Evolutionary conservation across 1,140 invertebrate species (phyloP).

Genomic region (Aphidius ervi): DNA sequence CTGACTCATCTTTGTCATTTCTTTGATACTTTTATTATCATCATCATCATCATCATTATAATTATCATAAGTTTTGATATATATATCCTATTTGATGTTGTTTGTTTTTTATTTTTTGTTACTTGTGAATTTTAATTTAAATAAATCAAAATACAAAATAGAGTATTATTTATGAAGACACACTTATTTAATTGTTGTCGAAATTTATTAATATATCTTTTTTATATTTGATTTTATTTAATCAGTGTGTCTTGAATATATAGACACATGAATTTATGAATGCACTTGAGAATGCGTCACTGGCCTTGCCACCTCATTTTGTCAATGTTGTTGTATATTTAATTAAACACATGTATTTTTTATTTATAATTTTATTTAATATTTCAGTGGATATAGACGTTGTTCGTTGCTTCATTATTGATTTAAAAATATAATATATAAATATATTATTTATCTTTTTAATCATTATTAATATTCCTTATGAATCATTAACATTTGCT

Average conservation of each 20-base stretch:
- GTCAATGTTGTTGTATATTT: constrained; percentile 6
- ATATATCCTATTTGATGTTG: background rate
- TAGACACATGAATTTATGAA: background rate
- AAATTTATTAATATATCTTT: too few species aligned
- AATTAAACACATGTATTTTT: background rate
- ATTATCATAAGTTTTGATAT: background rate
- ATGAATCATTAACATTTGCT: constrained; percentile 1
- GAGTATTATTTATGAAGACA: background rate
- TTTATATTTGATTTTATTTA: too few species aligned
- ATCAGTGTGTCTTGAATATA: too few species aligned
- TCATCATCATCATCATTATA: background rate
- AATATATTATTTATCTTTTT: constrained; percentile 5
- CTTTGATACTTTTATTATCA: background rate
- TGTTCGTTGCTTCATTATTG: constrained; percentile 36
- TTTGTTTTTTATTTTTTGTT: constrained; percentile 6
- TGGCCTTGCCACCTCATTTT: constrained; percentile 11
- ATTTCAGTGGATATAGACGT: constrained; percentile 33
- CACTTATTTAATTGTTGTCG: constrained; percentile 7
- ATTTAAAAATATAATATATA: constrained; percentile 19
- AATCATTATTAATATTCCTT: background rate
- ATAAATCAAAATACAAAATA: background rate
- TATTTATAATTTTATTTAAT: constrained; percentile 5
- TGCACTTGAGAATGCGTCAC: constrained; percentile 11
- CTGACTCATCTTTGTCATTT: constrained; percentile 7
- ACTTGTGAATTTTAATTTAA: background rate